Percentiles rank a stretch among this genome's conserved stretches.
phyloP scores from a whole-genome alignment of 2,797 vertebrate species.

The Anniella stebbinsi region DNA sequence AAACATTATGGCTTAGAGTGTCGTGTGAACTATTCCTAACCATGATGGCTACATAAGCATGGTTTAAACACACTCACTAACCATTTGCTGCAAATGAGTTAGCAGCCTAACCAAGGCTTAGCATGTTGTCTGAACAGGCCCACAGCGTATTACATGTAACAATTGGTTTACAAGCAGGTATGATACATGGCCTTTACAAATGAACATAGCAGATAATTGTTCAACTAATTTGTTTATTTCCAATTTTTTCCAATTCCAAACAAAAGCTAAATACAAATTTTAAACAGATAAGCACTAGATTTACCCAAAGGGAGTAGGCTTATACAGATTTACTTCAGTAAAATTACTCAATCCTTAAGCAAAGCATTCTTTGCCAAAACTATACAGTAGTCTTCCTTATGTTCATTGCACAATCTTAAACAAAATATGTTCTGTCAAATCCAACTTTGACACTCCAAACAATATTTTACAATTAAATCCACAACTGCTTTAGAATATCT shows the following conservation, averaged over 20 bases:
- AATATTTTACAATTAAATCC: conserved; percentile 78
- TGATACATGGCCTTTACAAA: conserved; percentile 24
- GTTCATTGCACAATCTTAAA: conserved; percentile 84
- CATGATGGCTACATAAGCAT: too few relatives aligned
- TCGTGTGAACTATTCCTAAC: too few relatives aligned
- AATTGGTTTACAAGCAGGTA: background rate
- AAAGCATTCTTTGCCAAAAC: conserved; percentile 86
- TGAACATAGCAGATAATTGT: conserved; percentile 68
- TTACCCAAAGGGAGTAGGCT: conserved; percentile 88
- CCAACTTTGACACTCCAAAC: conserved; percentile 80
- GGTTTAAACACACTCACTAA: too few relatives aligned
- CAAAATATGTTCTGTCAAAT: conserved; percentile 78
- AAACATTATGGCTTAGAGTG: too few relatives aligned
- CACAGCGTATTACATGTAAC: background rate
- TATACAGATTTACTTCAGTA: conserved; percentile 87
- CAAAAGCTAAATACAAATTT: conserved; percentile 89
- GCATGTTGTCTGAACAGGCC: too few relatives aligned
- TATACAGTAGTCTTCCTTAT: conserved; percentile 87
- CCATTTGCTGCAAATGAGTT: too few relatives aligned
- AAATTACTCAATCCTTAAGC: conserved; percentile 84
- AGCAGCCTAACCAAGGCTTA: too few relatives aligned
- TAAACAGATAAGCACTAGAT: conserved; percentile 87
- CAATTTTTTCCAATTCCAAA: conserved; percentile 87
- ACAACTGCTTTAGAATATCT: conserved; percentile 77
- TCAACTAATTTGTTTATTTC: conserved; percentile 88